These are phyloP conservation scores for Papilio demoleus DNA, from an alignment of 2,888 invertebrate genomes.

Conservation along the genomic window DNA sequence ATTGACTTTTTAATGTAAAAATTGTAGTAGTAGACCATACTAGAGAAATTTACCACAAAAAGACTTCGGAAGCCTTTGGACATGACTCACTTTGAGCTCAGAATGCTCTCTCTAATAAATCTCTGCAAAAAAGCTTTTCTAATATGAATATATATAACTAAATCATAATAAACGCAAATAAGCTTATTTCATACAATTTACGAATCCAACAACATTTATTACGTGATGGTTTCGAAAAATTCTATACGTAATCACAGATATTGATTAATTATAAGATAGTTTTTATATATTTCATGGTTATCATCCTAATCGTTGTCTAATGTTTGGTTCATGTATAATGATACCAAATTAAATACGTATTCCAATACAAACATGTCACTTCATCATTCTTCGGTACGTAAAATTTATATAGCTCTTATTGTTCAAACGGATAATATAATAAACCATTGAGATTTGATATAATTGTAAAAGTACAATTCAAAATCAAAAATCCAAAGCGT, in stretches of 20 bases:
- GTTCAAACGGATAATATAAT: neutral
- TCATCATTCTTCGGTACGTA: slow-evolving; percentile 19
- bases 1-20: too few relatives aligned
- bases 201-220: too few relatives aligned
- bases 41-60: too few relatives aligned
- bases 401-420: neutral
- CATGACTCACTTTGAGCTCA: too few relatives aligned
- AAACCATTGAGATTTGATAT: neutral
- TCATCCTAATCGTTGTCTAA: neutral
- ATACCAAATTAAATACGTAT: slow-evolving; percentile 4
- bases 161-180: too few relatives aligned
- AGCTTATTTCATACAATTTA: too few relatives aligned
- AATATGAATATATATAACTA: too few relatives aligned
- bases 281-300: neutral
- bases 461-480: neutral
- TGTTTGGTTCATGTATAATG: slow-evolving; percentile 23
- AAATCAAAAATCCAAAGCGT: neutral
- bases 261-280: slow-evolving; percentile 7
- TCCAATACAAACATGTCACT: slow-evolving; percentile 29
- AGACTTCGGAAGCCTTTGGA: too few relatives aligned
- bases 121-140: too few relatives aligned
- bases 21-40: too few relatives aligned
- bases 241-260: neutral
- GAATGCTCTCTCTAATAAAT: too few relatives aligned
- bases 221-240: too few relatives aligned